Conservation (phyloP, 1,140 invertebrate species). For the Drosophila cardini region DNA sequence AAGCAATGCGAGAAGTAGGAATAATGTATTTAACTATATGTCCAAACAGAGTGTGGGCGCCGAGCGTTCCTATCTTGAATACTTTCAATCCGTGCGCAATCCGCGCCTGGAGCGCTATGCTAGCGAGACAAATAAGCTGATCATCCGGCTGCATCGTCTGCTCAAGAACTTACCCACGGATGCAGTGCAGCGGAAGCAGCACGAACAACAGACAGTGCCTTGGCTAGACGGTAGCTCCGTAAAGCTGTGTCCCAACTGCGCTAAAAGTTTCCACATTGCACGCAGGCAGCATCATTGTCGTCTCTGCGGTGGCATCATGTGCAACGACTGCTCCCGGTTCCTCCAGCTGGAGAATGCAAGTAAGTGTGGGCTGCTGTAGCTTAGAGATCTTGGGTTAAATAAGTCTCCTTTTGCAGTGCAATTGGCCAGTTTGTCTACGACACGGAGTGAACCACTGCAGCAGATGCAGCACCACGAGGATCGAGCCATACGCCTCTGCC, state of each 20-base stretch:
- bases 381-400: neutral
- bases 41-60: conserved; percentile 89
- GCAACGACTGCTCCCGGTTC: conserved; percentile 96
- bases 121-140: conserved; percentile 97
- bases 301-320: conserved; percentile 97
- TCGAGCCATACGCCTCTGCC: conserved; percentile 91
- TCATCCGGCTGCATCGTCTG: conserved; percentile 97
- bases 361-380: conserved; percentile 85
- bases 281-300: conserved; percentile 97
- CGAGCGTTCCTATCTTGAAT: conserved; percentile 89
- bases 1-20: conserved; percentile 57
- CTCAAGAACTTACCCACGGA: conserved; percentile 93
- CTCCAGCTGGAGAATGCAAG: conserved; percentile 93
- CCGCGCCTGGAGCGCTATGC: conserved; percentile 93
- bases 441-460: conserved; percentile 59
- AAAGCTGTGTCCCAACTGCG: conserved; percentile 95
- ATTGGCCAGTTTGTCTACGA: conserved; percentile 72
- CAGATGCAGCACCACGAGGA: conserved; percentile 61
- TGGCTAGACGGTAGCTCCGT: conserved; percentile 97
- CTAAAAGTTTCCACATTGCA: conserved; percentile 93
- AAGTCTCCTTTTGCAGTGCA: conserved; percentile 51
- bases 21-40: conserved; percentile 86
- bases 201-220: conserved; percentile 91
- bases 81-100: conserved; percentile 91
- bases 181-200: conserved; percentile 92